phyloP scores from a whole-genome alignment of 2,797 vertebrate species.

The Picus viridis region DNA sequence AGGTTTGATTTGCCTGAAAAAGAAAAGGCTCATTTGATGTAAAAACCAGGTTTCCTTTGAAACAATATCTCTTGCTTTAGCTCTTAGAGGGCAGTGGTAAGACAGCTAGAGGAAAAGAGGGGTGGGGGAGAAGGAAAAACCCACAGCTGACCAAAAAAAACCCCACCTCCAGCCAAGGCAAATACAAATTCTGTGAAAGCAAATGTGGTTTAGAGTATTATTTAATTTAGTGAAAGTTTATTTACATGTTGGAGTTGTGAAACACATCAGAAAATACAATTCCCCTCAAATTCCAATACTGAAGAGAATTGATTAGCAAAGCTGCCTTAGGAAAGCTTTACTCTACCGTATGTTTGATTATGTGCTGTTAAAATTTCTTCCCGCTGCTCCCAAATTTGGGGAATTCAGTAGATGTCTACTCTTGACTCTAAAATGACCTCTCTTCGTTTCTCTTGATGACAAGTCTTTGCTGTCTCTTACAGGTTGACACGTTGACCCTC shows the following conservation, averaged over 20 bases:
- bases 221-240: not conserved
- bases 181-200: not conserved
- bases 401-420: not conserved
- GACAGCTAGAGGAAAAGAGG: not conserved
- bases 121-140: not conserved
- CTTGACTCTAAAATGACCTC: not conserved
- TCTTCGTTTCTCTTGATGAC: not conserved
- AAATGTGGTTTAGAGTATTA: not conserved
- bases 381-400: not conserved
- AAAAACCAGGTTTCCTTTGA: not conserved
- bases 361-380: not conserved
- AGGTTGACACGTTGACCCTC: conserved; percentile 93
- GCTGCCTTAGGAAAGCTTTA: not conserved
- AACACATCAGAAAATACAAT: not conserved
- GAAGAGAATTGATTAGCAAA: not conserved
- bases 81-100: not conserved
- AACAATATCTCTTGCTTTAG: not conserved
- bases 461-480: not conserved
- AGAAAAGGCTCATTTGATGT: not conserved
- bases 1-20: not conserved
- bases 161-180: accelerated
- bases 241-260: not conserved
- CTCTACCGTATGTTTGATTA: not conserved
- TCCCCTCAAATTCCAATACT: not conserved
- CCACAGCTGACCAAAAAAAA: not conserved